These are phyloP conservation scores for Lamellibrachia satsuma DNA, from an alignment of 2,888 invertebrate species.

Conservation along the genomic window DNA sequence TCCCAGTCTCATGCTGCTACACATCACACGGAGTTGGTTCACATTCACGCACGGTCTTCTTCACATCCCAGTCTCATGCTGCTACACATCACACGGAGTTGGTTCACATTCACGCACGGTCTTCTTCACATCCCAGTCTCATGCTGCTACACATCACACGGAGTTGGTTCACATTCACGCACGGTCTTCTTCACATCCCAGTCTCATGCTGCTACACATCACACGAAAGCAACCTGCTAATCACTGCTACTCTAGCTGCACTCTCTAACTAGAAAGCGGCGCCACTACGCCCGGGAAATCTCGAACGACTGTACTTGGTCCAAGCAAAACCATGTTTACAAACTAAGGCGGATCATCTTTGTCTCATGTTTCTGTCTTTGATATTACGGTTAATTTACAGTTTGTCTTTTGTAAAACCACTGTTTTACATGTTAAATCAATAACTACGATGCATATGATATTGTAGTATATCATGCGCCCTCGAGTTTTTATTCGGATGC, in stretches of 20 bases:
- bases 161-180: neutral
- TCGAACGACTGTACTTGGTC: neutral
- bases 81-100: neutral
- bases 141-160: neutral
- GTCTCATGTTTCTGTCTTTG: neutral
- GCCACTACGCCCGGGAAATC: neutral
- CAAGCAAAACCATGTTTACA: neutral
- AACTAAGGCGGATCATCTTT: neutral
- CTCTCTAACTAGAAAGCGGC: neutral
- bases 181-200: neutral
- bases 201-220: neutral
- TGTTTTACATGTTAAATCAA: too few relatives aligned
- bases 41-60: neutral
- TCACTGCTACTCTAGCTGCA: neutral
- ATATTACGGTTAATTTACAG: neutral
- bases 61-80: neutral
- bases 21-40: neutral
- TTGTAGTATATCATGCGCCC: neutral
- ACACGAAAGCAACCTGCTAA: neutral
- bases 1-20: neutral
- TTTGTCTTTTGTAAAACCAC: neutral
- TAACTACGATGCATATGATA: too few relatives aligned
- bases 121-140: neutral
- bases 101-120: neutral
- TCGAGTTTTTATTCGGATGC: neutral